phyloP scores from a whole-genome alignment of 2,888 invertebrate species.

The Drosophila subsilvestris region DNA sequence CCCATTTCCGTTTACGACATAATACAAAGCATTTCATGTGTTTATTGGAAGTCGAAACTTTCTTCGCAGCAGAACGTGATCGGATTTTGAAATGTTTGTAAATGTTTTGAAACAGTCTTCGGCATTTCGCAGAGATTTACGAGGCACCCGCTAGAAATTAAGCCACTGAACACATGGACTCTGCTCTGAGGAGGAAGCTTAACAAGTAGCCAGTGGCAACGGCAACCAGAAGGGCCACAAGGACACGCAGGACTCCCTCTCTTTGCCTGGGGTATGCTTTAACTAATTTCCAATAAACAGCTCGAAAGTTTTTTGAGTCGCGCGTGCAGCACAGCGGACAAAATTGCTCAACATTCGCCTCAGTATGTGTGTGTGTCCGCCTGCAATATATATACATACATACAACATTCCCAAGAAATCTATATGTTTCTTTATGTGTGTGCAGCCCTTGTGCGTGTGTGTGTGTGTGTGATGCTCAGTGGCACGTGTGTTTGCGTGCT shows the following conservation, averaged over 20 bases:
- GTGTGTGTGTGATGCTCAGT: constrained; percentile 44
- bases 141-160: constrained; percentile 54
- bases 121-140: constrained; percentile 60
- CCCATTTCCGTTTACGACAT: constrained; percentile 41
- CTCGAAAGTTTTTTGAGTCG: constrained; percentile 51
- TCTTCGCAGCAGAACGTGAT: constrained; percentile 59
- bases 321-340: constrained; percentile 53
- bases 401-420: constrained; percentile 2
- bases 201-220: constrained; percentile 34
- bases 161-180: constrained; percentile 56
- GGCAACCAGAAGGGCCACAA: constrained; percentile 10
- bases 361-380: constrained; percentile 7
- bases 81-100: constrained; percentile 49
- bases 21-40: constrained; percentile 54
- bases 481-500: constrained; percentile 79
- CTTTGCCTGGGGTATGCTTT: constrained; percentile 43
- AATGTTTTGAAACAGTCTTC: constrained; percentile 47
- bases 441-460: constrained; percentile 9
- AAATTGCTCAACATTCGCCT: constrained; percentile 50
- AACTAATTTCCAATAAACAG: constrained; percentile 72
- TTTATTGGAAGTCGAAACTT: constrained; percentile 61
- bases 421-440: constrained; percentile 19
- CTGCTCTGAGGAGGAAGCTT: constrained; percentile 29
- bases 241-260: constrained; percentile 10
- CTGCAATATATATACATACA: constrained; percentile 16